A percentile compares a stretch with the other conserved stretches of the same genome.
Evolutionary conservation across 2,888 invertebrate species (phyloP).

Genomic region (Reticulitermes lucifugus): DNA sequence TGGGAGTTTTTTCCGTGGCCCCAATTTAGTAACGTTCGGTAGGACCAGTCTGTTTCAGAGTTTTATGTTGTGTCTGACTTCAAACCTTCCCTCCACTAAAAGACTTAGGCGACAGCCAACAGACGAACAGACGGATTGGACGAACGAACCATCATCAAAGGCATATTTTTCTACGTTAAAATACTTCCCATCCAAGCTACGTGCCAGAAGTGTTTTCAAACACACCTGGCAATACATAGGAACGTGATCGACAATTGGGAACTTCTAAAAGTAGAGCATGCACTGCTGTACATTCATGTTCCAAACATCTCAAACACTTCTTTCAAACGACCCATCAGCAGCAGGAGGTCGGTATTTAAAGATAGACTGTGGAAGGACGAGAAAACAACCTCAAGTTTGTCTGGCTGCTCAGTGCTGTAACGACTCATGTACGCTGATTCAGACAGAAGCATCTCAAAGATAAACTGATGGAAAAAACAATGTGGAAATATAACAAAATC

Average conservation of each 20-base stretch:
- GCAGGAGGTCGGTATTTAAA: constrained; percentile 27
- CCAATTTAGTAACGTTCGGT: too few species aligned
- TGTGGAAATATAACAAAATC: too few species aligned
- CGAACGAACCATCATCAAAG: constrained; percentile 35
- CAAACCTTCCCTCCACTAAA: background rate
- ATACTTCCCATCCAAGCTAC: constrained; percentile 28
- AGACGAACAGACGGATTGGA: background rate
- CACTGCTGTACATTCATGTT: constrained; percentile 37
- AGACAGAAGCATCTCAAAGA: background rate
- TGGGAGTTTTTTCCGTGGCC: too few species aligned
- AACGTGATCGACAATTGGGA: constrained; percentile 28
- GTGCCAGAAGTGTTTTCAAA: constrained; percentile 36
- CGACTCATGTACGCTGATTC: background rate
- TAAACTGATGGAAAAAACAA: too few species aligned
- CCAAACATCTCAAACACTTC: constrained; percentile 35
- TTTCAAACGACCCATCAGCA: constrained; percentile 16
- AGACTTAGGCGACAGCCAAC: background rate
- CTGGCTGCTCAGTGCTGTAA: background rate
- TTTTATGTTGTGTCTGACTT: too few species aligned
- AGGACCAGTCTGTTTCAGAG: too few species aligned
- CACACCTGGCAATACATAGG: constrained; percentile 15
- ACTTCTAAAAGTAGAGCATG: constrained; percentile 33
- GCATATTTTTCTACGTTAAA: constrained; percentile 17
- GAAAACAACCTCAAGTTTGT: background rate
- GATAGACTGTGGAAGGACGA: background rate